Evolutionary conservation across 1,140 invertebrate genomes (phyloP), one percentile per base, ranked within the genome.

Genomic region (Plutomurus gul): DNA sequence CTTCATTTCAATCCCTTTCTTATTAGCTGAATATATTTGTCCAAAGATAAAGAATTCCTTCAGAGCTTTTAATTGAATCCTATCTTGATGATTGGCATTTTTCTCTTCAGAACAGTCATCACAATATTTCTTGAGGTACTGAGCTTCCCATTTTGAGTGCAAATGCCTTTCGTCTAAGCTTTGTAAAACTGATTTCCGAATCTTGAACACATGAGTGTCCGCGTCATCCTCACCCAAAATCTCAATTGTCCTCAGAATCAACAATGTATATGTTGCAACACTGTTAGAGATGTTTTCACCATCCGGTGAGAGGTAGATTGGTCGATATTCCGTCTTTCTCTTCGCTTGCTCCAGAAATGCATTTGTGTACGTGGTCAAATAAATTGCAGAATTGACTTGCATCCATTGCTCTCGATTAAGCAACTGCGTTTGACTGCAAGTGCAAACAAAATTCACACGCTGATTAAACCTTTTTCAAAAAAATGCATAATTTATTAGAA

Each of bases 351-450:
- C 13, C 3, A 11, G 25, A 20, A 30, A 73, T 11, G 71, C 37
- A 11, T 73, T 39, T 13, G 71, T 13, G 16, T 43, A 73, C 18
- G 27, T 73, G 8, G 13, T 13, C 39, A 73, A 47, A 73, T 43
- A 73, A n/a, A 73, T 73, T 11, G 71, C 71, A 73, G 71, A 73
- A 47, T 40, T 73, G 7, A 73, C 18, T 40, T 73, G 39, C 16
- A 40, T 20, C 71, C 71, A 73, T 11, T 73, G 20, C 7, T 11
- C 13, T 40, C 20, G 37, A 8, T 40, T 18, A 73, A 33, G 1
- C 25, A 40, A 30, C 43, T 73, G 8, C 16, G 27, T n/a, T 40
- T 47, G 13, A 22, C 20, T 18, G 47, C n/a, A 25, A 51, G 6
- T 20, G 11, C 8, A 3, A 27, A 51, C 13, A 56, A 11, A 56